A percentile compares a stretch with the other conserved stretches of the same genome.
phyloP scores from a whole-genome alignment of 2,113 vertebrate species.

The Macrotus californicus region DNA sequence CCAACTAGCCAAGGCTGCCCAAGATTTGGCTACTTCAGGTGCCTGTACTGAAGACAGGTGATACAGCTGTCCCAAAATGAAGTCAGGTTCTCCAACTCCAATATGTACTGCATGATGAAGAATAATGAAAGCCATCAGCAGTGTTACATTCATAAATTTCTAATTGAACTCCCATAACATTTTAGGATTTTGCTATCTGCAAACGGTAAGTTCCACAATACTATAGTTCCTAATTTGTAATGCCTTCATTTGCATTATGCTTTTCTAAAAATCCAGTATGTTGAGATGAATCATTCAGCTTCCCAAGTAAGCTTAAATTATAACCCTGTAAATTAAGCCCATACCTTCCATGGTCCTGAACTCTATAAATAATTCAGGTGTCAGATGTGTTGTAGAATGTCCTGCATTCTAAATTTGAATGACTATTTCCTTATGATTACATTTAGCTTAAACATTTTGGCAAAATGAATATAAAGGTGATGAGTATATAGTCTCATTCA shows the following conservation, averaged over 20 bases:
- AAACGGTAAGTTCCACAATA: background rate
- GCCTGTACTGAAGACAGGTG: slow-evolving; percentile 94
- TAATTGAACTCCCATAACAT: background rate
- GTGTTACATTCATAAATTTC: background rate
- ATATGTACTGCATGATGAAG: slow-evolving; percentile 86
- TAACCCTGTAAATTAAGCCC: background rate
- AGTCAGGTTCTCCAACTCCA: slow-evolving; percentile 96
- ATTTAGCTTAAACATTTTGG: background rate
- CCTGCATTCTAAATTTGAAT: background rate
- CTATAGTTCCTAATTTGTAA: background rate
- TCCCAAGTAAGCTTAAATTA: background rate
- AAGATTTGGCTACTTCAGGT: slow-evolving; percentile 97
- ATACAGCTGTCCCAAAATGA: slow-evolving; percentile 95
- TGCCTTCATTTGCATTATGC: background rate
- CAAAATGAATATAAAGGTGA: background rate
- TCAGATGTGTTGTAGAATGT: background rate
- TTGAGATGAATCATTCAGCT: background rate
- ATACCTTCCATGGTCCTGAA: background rate
- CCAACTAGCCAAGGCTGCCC: slow-evolving; percentile 98
- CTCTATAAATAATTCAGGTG: background rate
- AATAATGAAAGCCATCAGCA: background rate
- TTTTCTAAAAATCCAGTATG: background rate
- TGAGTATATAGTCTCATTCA: background rate
- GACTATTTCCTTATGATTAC: background rate
- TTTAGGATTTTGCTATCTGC: background rate